Evolutionary conservation across 2,113 vertebrate genomes (phyloP).

Genomic region (Cololabis saira): DNA sequence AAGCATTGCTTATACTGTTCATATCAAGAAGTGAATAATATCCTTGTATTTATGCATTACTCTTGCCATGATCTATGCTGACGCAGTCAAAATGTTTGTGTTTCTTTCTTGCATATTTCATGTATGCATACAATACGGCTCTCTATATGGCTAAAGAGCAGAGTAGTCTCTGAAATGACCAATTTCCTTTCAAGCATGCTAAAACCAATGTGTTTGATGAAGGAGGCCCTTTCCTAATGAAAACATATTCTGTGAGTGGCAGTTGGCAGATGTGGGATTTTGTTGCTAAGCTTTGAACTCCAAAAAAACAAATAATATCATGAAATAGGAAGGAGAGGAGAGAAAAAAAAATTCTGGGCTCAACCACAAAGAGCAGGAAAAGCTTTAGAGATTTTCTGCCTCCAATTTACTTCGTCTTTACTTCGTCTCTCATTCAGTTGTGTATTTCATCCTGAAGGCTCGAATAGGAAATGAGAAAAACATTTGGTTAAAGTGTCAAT

Average conservation of each 20-base stretch:
- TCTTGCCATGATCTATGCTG: constrained; percentile 15
- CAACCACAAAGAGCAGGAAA: constrained; percentile 70
- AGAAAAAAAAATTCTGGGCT: constrained; percentile 57
- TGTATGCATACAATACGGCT: constrained; percentile 36
- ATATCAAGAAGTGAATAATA: constrained; percentile 9
- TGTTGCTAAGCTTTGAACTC: constrained; percentile 83
- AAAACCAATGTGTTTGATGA: constrained; percentile 75
- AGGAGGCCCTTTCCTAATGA: constrained; percentile 68
- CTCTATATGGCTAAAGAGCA: constrained; percentile 59
- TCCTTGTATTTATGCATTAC: constrained; percentile 23
- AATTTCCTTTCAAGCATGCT: constrained; percentile 75
- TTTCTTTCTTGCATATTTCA: constrained; percentile 46
- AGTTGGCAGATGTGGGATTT: constrained; percentile 70
- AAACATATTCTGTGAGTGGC: constrained; percentile 77
- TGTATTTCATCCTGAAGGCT: constrained; percentile 37
- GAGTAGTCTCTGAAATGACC: constrained; percentile 70
- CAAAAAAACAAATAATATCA: constrained; percentile 80
- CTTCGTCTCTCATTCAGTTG: constrained; percentile 43
- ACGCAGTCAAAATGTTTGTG: constrained; percentile 39
- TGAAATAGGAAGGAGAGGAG: constrained; percentile 58
- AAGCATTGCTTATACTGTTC: constrained; percentile 1
- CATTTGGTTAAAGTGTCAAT: constrained; percentile 59
- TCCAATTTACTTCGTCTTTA: constrained; percentile 46
- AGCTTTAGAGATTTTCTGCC: constrained; percentile 59
- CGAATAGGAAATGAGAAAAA: constrained; percentile 67